phyloP scores from a whole-genome alignment of 2,113 vertebrate species.

The Heterotilapia buettikoferi region DNA sequence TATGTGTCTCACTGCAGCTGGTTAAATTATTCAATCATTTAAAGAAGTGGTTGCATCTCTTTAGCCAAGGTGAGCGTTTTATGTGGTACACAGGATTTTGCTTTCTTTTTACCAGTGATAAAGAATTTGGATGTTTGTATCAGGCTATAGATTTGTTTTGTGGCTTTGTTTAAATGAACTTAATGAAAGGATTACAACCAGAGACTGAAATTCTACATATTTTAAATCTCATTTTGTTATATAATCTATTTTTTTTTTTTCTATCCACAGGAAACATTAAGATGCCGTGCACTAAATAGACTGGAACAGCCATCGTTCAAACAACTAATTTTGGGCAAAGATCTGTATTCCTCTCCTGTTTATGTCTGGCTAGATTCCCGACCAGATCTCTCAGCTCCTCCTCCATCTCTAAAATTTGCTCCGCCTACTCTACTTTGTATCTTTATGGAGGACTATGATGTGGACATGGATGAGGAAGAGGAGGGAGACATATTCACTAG shows the following conservation, averaged over 20 bases:
- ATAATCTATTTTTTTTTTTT: not conserved
- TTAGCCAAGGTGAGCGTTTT: not conserved
- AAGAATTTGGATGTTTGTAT: not conserved
- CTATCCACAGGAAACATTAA: not conserved
- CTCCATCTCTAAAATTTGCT: not conserved
- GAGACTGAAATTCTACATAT: not conserved
- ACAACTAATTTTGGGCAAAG: not conserved
- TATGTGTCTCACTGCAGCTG: not conserved
- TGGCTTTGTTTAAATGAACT: not conserved
- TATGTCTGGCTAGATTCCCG: not conserved
- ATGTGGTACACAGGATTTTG: not conserved
- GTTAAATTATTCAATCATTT: not conserved
- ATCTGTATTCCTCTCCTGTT: not conserved
- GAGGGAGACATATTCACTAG: slow-evolving; percentile 22
- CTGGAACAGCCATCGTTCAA: not conserved
- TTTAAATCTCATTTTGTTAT: not conserved
- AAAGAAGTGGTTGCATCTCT: not conserved
- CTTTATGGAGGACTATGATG: slow-evolving; percentile 46
- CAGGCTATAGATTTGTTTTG: not conserved
- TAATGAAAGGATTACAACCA: not conserved
- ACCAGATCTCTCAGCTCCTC: not conserved
- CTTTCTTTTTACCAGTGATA: not conserved
- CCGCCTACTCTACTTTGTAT: not conserved
- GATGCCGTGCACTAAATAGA: not conserved
- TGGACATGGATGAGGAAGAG: slow-evolving; percentile 45